phyloP scores from a whole-genome alignment of 2,797 vertebrate genomes.

The Poecilia velifera region DNA sequence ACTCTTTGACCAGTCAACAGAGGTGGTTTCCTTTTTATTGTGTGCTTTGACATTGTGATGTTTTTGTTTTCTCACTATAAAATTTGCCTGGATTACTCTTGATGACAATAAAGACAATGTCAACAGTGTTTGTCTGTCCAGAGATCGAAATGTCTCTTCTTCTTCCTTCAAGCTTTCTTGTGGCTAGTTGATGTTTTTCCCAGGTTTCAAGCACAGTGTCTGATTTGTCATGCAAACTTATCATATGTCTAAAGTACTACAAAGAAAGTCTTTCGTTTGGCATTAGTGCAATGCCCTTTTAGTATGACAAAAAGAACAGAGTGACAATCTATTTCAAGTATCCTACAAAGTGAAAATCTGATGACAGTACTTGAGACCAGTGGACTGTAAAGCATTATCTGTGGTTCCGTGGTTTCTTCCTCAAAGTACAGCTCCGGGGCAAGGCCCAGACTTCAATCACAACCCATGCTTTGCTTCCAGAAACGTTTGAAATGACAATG shows the following conservation, averaged over 20 bases:
- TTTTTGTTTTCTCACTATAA: constrained; percentile 63
- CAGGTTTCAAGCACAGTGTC: neutral
- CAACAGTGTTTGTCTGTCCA: constrained; percentile 24
- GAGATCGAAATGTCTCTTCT: constrained; percentile 19
- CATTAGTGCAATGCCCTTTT: constrained; percentile 50
- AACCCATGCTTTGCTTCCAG: constrained; percentile 66
- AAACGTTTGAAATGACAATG: constrained; percentile 74
- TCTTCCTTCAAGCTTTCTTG: constrained; percentile 15
- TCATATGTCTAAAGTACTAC: constrained; percentile 25
- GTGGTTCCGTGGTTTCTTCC: constrained; percentile 79
- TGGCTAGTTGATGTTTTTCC: constrained; percentile 4
- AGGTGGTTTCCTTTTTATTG: constrained; percentile 70
- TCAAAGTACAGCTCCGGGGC: constrained; percentile 80
- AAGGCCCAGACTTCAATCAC: constrained; percentile 77
- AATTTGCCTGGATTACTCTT: constrained; percentile 50
- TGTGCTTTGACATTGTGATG: constrained; percentile 51
- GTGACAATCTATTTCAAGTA: constrained; percentile 66
- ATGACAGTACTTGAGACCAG: constrained; percentile 77
- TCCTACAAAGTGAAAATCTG: constrained; percentile 77
- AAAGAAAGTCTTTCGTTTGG: constrained; percentile 40
- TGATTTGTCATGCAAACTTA: constrained; percentile 5
- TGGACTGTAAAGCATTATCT: constrained; percentile 83
- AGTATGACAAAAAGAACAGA: constrained; percentile 41
- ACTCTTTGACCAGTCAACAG: constrained; percentile 56
- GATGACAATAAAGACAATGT: constrained; percentile 37